A percentile compares a stretch with the other conserved stretches of the same genome.
Conservation (phyloP, 2,113 vertebrate genomes). For the Halichoeres trimaculatus region DNA sequence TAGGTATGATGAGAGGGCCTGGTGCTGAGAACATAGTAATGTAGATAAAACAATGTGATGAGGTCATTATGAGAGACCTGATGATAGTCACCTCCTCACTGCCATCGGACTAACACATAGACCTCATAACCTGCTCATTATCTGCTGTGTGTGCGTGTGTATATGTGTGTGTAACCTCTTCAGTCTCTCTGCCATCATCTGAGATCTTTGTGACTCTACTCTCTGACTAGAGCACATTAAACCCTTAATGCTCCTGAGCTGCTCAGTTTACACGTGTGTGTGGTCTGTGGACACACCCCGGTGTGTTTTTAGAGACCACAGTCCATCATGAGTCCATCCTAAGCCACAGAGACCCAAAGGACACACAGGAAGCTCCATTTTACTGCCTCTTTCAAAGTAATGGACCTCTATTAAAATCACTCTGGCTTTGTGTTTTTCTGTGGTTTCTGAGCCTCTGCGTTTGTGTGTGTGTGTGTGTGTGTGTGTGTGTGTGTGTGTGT, state of each 20-base stretch:
- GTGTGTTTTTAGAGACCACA: constrained; percentile 59
- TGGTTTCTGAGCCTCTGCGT: constrained; percentile 7
- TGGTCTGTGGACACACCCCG: constrained; percentile 50
- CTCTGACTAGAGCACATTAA: constrained; percentile 5
- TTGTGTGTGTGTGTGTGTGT: background rate
- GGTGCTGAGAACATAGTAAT: too few relatives aligned
- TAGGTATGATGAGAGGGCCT: too few relatives aligned
- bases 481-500: background rate
- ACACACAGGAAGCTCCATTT: constrained; percentile 35
- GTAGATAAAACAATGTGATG: too few relatives aligned
- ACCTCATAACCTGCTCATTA: too few relatives aligned
- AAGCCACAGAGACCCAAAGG: constrained; percentile 54
- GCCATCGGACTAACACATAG: too few relatives aligned
- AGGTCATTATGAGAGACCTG: too few relatives aligned
- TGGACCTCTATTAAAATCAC: constrained; percentile 47
- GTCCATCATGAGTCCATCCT: constrained; percentile 12
- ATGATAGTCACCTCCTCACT: too few relatives aligned
- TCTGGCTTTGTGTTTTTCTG: constrained; percentile 16
- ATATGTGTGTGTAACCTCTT: too few relatives aligned
- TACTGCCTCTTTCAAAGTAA: constrained; percentile 52
- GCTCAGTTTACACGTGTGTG: constrained; percentile 59
- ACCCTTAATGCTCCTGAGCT: constrained; percentile 13
- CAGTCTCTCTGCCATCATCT: too few relatives aligned
- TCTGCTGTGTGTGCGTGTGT: too few relatives aligned
- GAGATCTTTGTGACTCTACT: background rate